Evolutionary conservation across 2,113 vertebrate species (phyloP).

Genomic region (Corythornis vintsioides): DNA sequence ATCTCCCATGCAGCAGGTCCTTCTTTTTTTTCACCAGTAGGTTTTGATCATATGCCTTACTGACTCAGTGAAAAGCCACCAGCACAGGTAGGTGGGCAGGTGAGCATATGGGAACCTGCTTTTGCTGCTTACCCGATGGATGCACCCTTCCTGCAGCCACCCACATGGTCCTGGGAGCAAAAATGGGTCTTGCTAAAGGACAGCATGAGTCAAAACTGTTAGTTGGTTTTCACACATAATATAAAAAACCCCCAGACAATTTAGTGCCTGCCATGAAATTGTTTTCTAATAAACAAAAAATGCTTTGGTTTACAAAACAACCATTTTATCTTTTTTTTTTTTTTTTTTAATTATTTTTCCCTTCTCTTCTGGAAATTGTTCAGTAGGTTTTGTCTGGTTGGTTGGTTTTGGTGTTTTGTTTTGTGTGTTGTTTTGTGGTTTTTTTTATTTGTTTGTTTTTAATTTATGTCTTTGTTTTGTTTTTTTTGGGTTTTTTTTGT

Average conservation of each 20-base stretch:
- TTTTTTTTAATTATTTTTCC: neutral
- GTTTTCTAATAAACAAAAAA: conserved; percentile 3
- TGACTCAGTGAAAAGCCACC: neutral
- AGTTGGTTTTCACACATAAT: neutral
- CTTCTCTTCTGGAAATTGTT: neutral
- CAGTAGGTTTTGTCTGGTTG: neutral
- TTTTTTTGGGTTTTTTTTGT: neutral
- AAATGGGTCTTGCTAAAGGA: neutral
- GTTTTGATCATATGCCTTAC: neutral
- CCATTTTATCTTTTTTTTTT: neutral
- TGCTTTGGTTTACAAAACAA: neutral
- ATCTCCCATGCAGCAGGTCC: neutral
- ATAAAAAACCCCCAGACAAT: neutral
- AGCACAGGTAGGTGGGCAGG: neutral
- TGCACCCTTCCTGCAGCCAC: neutral
- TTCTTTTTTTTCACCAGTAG: neutral
- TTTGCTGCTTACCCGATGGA: neutral
- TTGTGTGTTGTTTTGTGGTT: neutral
- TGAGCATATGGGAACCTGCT: fast-evolving
- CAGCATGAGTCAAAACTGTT: neutral
- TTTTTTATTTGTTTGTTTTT: neutral
- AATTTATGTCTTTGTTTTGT: neutral
- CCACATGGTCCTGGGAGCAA: neutral
- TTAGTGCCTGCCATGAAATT: conserved; percentile 4
- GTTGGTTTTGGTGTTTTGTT: neutral